A percentile compares a stretch with the other conserved stretches of the same genome.
Evolutionary conservation across 2,888 invertebrate species (phyloP).

Genomic region (Drosophila borealis): DNA sequence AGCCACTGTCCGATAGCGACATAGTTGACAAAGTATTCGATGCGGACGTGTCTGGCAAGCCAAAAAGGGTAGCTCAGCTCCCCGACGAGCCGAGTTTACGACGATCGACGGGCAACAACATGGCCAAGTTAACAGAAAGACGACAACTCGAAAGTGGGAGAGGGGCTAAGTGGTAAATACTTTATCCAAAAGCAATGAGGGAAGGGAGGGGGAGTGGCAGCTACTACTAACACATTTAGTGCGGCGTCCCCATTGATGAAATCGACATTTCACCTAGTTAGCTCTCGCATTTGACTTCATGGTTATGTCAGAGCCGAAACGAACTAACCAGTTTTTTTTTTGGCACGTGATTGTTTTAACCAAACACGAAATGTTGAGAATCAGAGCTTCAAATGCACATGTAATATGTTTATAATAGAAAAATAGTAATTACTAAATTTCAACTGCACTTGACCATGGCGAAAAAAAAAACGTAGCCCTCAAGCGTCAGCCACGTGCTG

Average conservation of each 20-base stretch:
- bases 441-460: constrained; percentile 34
- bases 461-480: constrained; percentile 2
- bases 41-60: constrained; percentile 55
- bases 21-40: constrained; percentile 25
- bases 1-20: constrained; percentile 35
- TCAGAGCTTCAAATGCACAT: constrained; percentile 1
- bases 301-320: constrained; percentile 46
- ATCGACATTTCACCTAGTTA: constrained; percentile 16
- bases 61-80: constrained; percentile 16
- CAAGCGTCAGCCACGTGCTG: neutral
- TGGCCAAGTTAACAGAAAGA: constrained; percentile 3
- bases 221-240: constrained; percentile 12
- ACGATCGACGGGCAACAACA: neutral
- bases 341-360: constrained; percentile 43
- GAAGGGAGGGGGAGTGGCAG: neutral
- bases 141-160: neutral
- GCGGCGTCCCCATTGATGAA: constrained; percentile 45
- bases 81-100: constrained; percentile 1
- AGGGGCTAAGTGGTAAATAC: neutral
- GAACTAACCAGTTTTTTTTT: constrained; percentile 9
- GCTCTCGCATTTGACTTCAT: constrained; percentile 19
- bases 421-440: constrained; percentile 11
- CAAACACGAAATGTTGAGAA: constrained; percentile 20
- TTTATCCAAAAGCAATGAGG: neutral
- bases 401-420: neutral